Evolutionary conservation across 2,888 invertebrate genomes (phyloP).

Genomic region (Magallana nippona): DNA sequence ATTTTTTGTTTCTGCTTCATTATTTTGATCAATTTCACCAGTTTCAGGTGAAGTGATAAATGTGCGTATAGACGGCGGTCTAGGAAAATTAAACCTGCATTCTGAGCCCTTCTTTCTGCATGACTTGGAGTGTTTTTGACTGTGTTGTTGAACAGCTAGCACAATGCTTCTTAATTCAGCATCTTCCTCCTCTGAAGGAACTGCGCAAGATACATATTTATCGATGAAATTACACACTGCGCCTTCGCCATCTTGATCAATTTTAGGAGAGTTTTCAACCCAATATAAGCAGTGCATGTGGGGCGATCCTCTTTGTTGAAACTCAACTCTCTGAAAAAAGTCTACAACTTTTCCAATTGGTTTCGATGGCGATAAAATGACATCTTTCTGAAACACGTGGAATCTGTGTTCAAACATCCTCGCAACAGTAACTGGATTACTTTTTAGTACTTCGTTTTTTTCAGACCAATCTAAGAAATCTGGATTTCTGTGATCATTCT

Average conservation of each 20-base stretch:
- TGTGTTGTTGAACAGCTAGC: conserved; percentile 48
- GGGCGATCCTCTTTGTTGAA: conserved; percentile 59
- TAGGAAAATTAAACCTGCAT: conserved; percentile 53
- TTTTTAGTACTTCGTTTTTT: conserved; percentile 49
- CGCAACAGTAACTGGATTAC: conserved; percentile 57
- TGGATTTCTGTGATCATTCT: conserved; percentile 38
- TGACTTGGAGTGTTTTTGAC: conserved; percentile 51
- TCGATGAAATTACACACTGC: conserved; percentile 36
- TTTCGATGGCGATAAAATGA: conserved; percentile 39
- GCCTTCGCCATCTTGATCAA: conserved; percentile 31
- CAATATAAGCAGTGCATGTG: conserved; percentile 57
- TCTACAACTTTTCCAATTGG: conserved; percentile 53
- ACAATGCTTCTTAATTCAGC: conserved; percentile 48
- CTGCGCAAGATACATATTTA: conserved; percentile 38
- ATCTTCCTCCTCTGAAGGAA: conserved; percentile 36
- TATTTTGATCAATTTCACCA: too few relatives aligned
- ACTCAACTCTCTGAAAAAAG: conserved; percentile 57
- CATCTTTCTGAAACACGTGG: conserved; percentile 44
- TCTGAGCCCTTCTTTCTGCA: conserved; percentile 47
- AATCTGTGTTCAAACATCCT: conserved; percentile 56
- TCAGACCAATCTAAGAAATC: conserved; percentile 50
- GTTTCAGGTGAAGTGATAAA: neutral
- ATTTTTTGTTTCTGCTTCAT: neutral
- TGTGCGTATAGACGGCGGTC: conserved; percentile 43
- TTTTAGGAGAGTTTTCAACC: conserved; percentile 38